Conservation (phyloP, 2,888 invertebrate species). For the Tribolium freemani region DNA sequence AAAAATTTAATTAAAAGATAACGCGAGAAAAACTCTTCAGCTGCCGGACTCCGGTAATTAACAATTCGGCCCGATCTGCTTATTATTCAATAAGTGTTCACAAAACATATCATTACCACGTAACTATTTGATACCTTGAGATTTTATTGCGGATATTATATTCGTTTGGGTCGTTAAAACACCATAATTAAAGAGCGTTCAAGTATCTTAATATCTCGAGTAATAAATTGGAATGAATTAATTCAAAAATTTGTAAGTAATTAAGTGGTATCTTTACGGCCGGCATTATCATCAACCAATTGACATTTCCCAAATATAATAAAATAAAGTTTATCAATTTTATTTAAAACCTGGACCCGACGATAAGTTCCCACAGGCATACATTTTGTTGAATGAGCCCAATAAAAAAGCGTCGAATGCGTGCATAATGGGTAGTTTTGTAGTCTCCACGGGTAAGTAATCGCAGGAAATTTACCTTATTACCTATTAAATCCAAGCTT, state of each 20-base stretch:
- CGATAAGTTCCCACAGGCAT: background rate
- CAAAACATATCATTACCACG: constrained; percentile 46
- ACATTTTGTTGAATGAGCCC: background rate
- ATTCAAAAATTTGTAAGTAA: constrained; percentile 41
- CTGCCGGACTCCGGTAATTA: constrained; percentile 44
- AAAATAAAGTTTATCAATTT: constrained; percentile 4
- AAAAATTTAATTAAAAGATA: constrained; percentile 53
- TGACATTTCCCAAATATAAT: constrained; percentile 13
- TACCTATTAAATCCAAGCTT: constrained; percentile 9
- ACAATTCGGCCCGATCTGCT: constrained; percentile 45
- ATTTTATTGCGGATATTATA: constrained; percentile 50
- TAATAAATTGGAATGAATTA: constrained; percentile 34
- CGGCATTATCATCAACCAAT: constrained; percentile 2
- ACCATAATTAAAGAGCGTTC: constrained; percentile 44
- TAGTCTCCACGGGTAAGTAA: constrained; percentile 13
- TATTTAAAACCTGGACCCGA: background rate
- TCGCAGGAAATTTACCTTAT: constrained; percentile 20
- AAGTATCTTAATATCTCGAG: constrained; percentile 36
- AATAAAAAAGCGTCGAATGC: constrained; percentile 4
- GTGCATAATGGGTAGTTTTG: constrained; percentile 9
- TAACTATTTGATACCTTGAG: constrained; percentile 46
- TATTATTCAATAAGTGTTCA: constrained; percentile 48
- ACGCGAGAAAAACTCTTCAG: constrained; percentile 47
- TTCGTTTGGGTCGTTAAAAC: constrained; percentile 45
- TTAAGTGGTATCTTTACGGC: constrained; percentile 43